phyloP scores from a whole-genome alignment of 2,113 vertebrate genomes.

The Neomonachus schauinslandi region DNA sequence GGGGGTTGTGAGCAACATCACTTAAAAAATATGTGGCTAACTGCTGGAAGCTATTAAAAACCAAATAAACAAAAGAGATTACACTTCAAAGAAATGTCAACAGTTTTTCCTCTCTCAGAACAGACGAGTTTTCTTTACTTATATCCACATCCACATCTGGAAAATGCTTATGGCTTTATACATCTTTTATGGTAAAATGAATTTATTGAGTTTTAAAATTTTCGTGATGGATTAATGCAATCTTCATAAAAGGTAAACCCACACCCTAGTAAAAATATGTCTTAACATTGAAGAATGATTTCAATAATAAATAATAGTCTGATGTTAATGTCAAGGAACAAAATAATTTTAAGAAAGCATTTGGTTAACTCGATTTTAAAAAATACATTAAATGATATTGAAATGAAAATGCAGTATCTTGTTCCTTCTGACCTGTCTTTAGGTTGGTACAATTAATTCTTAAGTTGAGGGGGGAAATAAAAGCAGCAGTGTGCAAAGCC shows the following conservation, averaged over 20 bases:
- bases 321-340: constrained; percentile 61
- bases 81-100: constrained; percentile 93
- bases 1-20: constrained; percentile 88
- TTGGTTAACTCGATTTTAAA: constrained; percentile 48
- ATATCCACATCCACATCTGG: constrained; percentile 91
- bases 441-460: constrained; percentile 55
- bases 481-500: constrained; percentile 36
- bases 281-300: constrained; percentile 84
- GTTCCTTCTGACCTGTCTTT: constrained; percentile 69
- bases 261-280: constrained; percentile 79
- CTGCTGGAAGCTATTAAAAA: constrained; percentile 93
- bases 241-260: constrained; percentile 89
- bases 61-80: constrained; percentile 93
- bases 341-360: constrained; percentile 66
- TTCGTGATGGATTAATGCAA: constrained; percentile 91
- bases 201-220: constrained; percentile 94
- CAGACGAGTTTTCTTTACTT: constrained; percentile 90
- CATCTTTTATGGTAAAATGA: constrained; percentile 91
- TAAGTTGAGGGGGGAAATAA: constrained; percentile 55
- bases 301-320: constrained; percentile 79
- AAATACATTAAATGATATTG: constrained; percentile 15
- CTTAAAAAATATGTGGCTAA: constrained; percentile 91
- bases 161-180: constrained; percentile 91
- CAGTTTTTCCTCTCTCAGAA: constrained; percentile 91
- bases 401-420: constrained; percentile 58